Evolutionary conservation across 1,140 invertebrate genomes (phyloP).

Genomic region (Heliconius melpomene): DNA sequence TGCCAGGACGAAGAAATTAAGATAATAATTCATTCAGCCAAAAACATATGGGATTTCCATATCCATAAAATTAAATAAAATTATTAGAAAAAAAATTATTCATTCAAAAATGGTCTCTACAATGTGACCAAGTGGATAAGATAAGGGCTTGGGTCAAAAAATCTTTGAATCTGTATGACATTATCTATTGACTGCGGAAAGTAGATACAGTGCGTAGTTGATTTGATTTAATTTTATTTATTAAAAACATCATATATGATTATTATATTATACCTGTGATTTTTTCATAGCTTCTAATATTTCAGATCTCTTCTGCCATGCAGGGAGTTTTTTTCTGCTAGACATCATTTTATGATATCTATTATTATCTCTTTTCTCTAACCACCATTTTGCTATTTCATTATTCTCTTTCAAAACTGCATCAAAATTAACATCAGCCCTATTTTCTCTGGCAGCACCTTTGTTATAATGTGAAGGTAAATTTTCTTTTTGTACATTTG

Average conservation of each 20-base stretch:
- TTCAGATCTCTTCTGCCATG: constrained; percentile 84
- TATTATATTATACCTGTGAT: constrained; percentile 84
- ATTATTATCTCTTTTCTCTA: constrained; percentile 81
- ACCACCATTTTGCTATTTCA: constrained; percentile 82
- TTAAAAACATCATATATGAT: not conserved
- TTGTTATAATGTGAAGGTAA: constrained; percentile 83
- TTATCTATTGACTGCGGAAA: too few species aligned
- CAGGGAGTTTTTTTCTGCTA: constrained; percentile 84
- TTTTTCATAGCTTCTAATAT: constrained; percentile 84
- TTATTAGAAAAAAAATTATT: too few species aligned
- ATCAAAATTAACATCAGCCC: constrained; percentile 76
- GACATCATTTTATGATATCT: constrained; percentile 85
- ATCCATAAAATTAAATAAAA: too few species aligned
- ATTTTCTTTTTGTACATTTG: constrained; percentile 53
- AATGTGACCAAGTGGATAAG: too few species aligned
- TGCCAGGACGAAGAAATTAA: too few species aligned
- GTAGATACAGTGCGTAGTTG: too few species aligned
- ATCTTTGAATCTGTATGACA: too few species aligned
- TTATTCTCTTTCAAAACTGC: constrained; percentile 83
- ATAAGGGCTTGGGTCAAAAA: too few species aligned
- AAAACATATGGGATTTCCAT: too few species aligned
- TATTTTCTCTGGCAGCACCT: constrained; percentile 80
- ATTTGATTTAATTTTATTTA: too few species aligned
- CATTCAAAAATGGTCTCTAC: too few species aligned
- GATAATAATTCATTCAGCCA: too few species aligned